Base-by-base conservation (phyloP, 2,888 invertebrate species). In the Leuctra nigra region DNA sequence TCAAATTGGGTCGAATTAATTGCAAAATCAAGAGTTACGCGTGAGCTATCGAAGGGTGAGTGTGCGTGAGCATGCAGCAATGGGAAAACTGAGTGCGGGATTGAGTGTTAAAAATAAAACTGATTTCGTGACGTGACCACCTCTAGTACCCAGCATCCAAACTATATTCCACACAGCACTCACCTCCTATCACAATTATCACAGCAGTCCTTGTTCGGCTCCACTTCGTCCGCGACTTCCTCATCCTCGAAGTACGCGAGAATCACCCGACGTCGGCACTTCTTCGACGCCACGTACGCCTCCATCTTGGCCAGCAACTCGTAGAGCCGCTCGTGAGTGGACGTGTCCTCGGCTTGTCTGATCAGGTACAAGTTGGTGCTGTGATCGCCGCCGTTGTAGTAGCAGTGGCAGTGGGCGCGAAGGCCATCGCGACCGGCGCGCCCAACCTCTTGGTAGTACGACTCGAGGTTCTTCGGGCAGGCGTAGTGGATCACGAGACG, bases 391-490 rank as follows among this genome's bases (percentile, higher is more conserved):
- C 67, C 63, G 6, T 69, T 65, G 64, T 77, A 82, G 69, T 83
- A 82, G 39, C 79, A 74, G 58, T 78, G 72, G 67, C 85, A 85
- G 54, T 72, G 73, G 9, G 84, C 75, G 1, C 78, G 78, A 41
- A 76, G 67, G 6, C 85, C 84, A 72, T 87, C 87, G 61, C 87
- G 72, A 0, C 87, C 87, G 22, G 86, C 86, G 58, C 86, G 73
- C 1, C 87, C 87, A 18, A 85, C 81, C 70, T 87, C 86, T 69
- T 87, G 87, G 68, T 86, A 87, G 68, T 86, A 87, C 1, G 81
- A 77, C 68, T 86, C 86, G 46, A 86, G 75, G 65, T 83, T 82
- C 61, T 76, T 79, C 0, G 86, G 81, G 11, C 81, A 77, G 46
- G 86, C 86, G 69, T 84, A 86, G 70, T 87, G 87, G 41, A 87